Evolutionary conservation across 2,113 vertebrate species (phyloP).

Genomic region (Alouatta palliata): DNA sequence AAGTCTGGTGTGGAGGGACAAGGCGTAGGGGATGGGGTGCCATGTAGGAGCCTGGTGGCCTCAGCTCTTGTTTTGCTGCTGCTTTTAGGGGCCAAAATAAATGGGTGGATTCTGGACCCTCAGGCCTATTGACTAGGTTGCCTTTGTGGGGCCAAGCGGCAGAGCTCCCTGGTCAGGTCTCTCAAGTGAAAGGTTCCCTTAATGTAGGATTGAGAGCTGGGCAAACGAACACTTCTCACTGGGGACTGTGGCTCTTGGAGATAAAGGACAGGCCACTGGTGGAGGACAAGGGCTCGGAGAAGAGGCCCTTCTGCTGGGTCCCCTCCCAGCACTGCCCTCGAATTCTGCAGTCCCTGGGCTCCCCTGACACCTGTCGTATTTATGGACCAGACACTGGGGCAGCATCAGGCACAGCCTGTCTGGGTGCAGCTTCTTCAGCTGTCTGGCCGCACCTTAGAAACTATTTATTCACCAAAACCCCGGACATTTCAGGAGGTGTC

Average conservation of each 20-base stretch:
- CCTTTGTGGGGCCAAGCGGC: not conserved
- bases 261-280: not conserved
- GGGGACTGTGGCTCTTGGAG: not conserved
- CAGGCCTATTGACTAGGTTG: not conserved
- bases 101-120: not conserved
- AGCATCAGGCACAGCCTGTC: not conserved
- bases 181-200: not conserved
- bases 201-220: not conserved
- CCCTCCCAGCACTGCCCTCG: not conserved
- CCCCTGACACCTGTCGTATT: not conserved
- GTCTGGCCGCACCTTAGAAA: constrained; percentile 62
- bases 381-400: constrained; percentile 42
- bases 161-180: not conserved
- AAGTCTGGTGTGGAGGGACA: accelerated
- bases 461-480: constrained; percentile 83
- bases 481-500: constrained; percentile 33
- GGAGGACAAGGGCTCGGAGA: not conserved
- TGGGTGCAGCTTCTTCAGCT: not conserved
- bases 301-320: not conserved
- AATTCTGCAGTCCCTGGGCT: not conserved
- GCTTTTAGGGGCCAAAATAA: not conserved
- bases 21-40: too few relatives aligned
- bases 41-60: not conserved
- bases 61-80: constrained; percentile 32
- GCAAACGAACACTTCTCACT: not conserved